Evolutionary conservation across 2,113 vertebrate species (phyloP), one percentile per base, ranked within the genome.

Genomic region (Thunnus thynnus): DNA sequence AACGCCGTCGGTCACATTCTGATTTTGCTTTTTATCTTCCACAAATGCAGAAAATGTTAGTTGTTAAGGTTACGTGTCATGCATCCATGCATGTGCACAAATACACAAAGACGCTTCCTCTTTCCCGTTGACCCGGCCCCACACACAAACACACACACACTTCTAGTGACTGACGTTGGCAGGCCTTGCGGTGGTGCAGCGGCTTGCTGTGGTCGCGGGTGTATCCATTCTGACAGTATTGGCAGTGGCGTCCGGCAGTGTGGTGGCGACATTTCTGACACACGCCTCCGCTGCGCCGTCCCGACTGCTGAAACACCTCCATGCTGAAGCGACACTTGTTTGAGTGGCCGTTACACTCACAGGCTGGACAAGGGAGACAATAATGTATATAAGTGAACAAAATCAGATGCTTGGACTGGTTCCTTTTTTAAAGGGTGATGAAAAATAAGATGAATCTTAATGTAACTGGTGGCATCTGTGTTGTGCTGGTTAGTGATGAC

Each of bases 261-360:
- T 97, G 95, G 89, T 97, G 97, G 5, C 96, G 96, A 80, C 97
- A 98, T 78, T 96, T 96, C 89, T 96, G 94, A 68, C 97, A 98
- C 22, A 98, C 91, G 0, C 97, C 97, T 14, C 97, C 97, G 0
- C 97, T 97, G 14, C 48, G 95, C 13, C 96, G 94, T 0, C 97
- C 97, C 0, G 97, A 98, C 82, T 97, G 94, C 91, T 97, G 93
- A 64, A 96, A 98, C 46, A 98, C 87, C 78, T 97, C 96, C 74
- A 96, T 95, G 91, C 96, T 97, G 93, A 98, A 98, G 64, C 96
- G 94, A 55, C 97, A 98, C 85, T 96, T 96, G 46, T 91, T 93
- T 4, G 97, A 95, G 18, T 98, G 97, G 70, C 91, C 93, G 74
- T 98, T 96, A 82, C 97, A 98, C 78, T 96, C 94, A 41, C 97